A percentile compares a stretch with the other conserved stretches of the same genome.
These are phyloP conservation scores for human (Homo sapiens) DNA, from an alignment of 2,113 vertebrate genomes.

Conservation along the genomic window DNA sequence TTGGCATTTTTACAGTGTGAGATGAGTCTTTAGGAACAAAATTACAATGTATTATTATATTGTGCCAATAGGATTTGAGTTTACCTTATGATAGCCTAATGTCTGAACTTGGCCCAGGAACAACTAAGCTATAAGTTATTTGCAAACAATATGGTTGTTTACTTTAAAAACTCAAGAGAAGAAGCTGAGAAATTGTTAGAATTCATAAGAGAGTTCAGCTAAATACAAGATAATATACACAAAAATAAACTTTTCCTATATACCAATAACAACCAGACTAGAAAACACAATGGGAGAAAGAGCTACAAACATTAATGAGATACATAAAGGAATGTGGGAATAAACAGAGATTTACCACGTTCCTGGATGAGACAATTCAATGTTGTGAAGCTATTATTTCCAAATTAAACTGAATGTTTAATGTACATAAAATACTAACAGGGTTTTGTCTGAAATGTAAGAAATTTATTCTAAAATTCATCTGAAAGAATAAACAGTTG, in stretches of 20 bases:
- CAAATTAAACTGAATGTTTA: slow-evolving; percentile 8
- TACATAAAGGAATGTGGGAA: background rate
- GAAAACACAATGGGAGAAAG: background rate
- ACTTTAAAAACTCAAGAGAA: slow-evolving; percentile 18
- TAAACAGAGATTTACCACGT: background rate
- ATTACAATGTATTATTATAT: slow-evolving; percentile 25
- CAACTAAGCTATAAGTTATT: background rate
- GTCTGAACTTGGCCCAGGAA: background rate
- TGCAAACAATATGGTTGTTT: background rate
- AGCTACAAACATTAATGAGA: background rate
- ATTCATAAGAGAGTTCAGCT: background rate
- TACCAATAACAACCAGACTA: background rate
- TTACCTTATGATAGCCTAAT: slow-evolving; percentile 38
- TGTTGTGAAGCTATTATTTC: background rate
- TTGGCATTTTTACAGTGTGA: background rate
- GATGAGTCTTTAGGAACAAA: slow-evolving; percentile 43
- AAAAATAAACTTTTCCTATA: background rate
- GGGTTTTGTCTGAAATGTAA: slow-evolving; percentile 6
- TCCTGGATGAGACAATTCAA: background rate
- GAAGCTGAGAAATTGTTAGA: slow-evolving; percentile 20
- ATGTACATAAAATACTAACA: slow-evolving; percentile 2
- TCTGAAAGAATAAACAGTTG: background rate
- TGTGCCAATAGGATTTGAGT: background rate
- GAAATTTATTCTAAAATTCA: slow-evolving; percentile 44
- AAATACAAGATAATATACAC: background rate